A percentile compares a stretch with the other conserved stretches of the same genome.
phyloP scores from a whole-genome alignment of 2,888 invertebrate species.

The Alloplasta piceator region DNA sequence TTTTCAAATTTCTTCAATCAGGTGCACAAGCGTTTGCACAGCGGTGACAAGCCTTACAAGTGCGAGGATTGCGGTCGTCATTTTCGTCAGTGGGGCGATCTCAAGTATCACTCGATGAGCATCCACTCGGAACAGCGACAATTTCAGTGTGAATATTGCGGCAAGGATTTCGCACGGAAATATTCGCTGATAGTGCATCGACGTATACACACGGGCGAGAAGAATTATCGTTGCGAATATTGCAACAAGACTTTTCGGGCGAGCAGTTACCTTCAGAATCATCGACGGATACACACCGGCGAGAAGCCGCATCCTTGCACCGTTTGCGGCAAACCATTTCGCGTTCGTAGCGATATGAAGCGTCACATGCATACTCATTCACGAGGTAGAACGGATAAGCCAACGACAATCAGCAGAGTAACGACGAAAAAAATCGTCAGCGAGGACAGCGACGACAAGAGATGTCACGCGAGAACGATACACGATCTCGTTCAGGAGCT shows the following conservation, averaged over 20 bases:
- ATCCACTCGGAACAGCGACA: slow-evolving; percentile 92
- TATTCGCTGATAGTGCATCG: slow-evolving; percentile 94
- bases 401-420: slow-evolving; percentile 55
- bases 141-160: slow-evolving; percentile 95
- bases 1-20: slow-evolving; percentile 74
- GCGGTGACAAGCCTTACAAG: slow-evolving; percentile 93
- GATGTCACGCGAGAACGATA: slow-evolving; percentile 71
- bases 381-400: slow-evolving; percentile 76
- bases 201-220: slow-evolving; percentile 93
- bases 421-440: slow-evolving; percentile 61
- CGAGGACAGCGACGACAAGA: slow-evolving; percentile 64
- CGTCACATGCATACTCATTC: slow-evolving; percentile 91
- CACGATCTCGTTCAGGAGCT: slow-evolving; percentile 80
- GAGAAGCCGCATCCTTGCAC: slow-evolving; percentile 91
- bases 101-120: slow-evolving; percentile 93
- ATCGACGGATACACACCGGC: slow-evolving; percentile 93
- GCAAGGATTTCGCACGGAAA: slow-evolving; percentile 94
- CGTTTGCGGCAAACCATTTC: slow-evolving; percentile 92
- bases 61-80: slow-evolving; percentile 91
- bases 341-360: slow-evolving; percentile 92
- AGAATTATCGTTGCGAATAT: slow-evolving; percentile 93
- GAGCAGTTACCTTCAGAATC: slow-evolving; percentile 93
- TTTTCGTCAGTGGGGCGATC: slow-evolving; percentile 95
- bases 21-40: slow-evolving; percentile 92
- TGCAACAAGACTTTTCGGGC: slow-evolving; percentile 94